Evolutionary conservation across 2,888 invertebrate species (phyloP), one percentile per base, ranked within the genome.

Genomic region (Luperina nickerlii): DNA sequence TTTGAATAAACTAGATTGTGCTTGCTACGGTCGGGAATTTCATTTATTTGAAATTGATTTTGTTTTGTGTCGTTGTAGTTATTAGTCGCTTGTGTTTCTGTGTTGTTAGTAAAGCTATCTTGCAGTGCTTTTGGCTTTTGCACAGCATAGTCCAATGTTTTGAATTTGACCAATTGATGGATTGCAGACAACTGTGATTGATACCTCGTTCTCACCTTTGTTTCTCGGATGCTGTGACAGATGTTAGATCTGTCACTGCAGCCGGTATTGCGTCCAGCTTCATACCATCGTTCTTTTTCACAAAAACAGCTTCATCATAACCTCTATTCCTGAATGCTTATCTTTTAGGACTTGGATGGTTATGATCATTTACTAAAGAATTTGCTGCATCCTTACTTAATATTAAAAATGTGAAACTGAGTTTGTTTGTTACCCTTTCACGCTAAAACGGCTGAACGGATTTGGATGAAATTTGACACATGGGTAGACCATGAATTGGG

Each of bases 1-100:
- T 76, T 84, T 69, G 79, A 78, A 88, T 84, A 77, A 81, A 86
- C 70, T 73, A 84, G 78, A 77, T 73, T 80, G 63, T 77, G 68
- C 63, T 68, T 78, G 72, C 27, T 45, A 76, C n/a, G 42, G 69
- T 27, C 24, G 5, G 3, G 27, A n/a, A 48, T 54, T 76, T 82
- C 1, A 38, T 71, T 73, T 74, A 85, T 74, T 79, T 74, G 38
- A 27, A 69, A 65, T 45, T 45, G n/a, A 70, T 70, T 62, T 54
- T n/a, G 60, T 60, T 84, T 45, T 68, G 32, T 24, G 32, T 32
- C 62, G 13, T n/a, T 27, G 6, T n/a, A 38, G 20, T 38, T 54
- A 54, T 18, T 54, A 62, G 20, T n/a, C 5, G 13, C 15, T 57
- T 63, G 11, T 42, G 11, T 27, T 82, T 2, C 24, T 13, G 57